Base-by-base conservation (phyloP, 2,888 invertebrate genomes). In the Parnassius apollo region DNA sequence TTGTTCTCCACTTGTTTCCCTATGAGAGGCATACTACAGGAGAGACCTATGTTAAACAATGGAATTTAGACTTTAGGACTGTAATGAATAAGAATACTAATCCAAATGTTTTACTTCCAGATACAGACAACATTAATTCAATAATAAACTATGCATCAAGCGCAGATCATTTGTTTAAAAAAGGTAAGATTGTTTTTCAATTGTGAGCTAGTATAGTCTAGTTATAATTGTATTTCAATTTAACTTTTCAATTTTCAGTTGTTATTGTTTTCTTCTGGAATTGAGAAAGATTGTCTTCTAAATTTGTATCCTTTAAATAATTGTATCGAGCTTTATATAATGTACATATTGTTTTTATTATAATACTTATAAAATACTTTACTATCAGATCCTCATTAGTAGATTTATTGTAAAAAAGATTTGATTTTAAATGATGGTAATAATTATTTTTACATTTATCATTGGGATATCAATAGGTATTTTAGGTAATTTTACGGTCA, bases 91-190 rank as follows among this genome's bases (percentile, higher is more conserved):
- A 35, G 35, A 1, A 11, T 11, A 10, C 11, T 11, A 44, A 44
- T 11, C 44, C 9, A 10, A 9, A 44, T 44, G 44, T 44, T 44
- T 49, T 49, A 18, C 49, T 49, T 81, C 61, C 79, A 90, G 90
- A 64, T 64, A 75, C 77, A 67, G 72, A 76, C 62, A 77, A 83
- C 46, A 83, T 88, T 53, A 59, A 69, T 57, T 61, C 78, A n/a
- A 85, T 89, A 55, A 79, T 88, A 65, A 72, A 77, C 35, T 70
- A 73, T 67, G 85, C 88, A 42, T 73, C 82, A 10, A 66, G 67
- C 64, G 61, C 57, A 12, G 76, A 88, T 64, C 75, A 80, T 54
- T 64, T 66, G 46, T 88, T 89, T 56, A 82, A 76, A 67, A 86
- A 66, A 86, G 88, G 90, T 91, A 85, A 66, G 13, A 35, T 7